Percentiles rank a stretch among this genome's conserved stretches.
Evolutionary conservation across 2,888 invertebrate species (phyloP).

Genomic region (Nomada ruficornis): DNA sequence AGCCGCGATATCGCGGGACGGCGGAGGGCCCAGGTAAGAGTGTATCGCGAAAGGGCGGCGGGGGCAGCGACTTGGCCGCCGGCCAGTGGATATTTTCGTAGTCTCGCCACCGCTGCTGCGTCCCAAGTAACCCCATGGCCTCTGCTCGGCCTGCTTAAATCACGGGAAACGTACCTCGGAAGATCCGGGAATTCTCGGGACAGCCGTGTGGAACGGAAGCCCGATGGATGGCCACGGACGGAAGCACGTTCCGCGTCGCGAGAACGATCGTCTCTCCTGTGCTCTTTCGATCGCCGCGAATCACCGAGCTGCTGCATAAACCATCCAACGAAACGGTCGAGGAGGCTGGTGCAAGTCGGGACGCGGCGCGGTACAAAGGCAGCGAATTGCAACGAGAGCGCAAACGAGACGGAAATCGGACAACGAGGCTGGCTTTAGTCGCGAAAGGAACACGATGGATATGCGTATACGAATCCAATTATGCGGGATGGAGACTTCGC

Average conservation of each 20-base stretch:
- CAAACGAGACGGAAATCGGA: conserved; percentile 56
- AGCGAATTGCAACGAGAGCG: background rate
- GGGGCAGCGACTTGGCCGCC: conserved; percentile 71
- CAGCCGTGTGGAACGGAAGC: conserved; percentile 13
- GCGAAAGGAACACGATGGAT: conserved; percentile 30
- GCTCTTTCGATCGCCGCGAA: background rate
- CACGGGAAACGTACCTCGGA: conserved; percentile 73
- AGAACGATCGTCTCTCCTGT: background rate
- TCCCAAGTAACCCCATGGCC: conserved; percentile 43
- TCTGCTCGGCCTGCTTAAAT: conserved; percentile 77
- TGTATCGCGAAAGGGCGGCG: conserved; percentile 50
- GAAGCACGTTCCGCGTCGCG: background rate
- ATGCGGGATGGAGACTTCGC: conserved; percentile 65
- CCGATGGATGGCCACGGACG: conserved; percentile 20
- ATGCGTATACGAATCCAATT: conserved; percentile 71
- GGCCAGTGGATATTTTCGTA: conserved; percentile 79
- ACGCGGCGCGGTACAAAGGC: background rate
- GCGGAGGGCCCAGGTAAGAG: conserved; percentile 36
- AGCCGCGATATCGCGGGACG: conserved; percentile 36
- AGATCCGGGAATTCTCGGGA: conserved; percentile 71
- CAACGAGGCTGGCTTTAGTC: conserved; percentile 38
- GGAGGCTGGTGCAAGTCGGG: background rate
- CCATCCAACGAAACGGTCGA: background rate
- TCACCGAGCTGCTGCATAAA: background rate
- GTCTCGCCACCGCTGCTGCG: conserved; percentile 23